Percentiles rank a stretch among this genome's conserved stretches.
phyloP scores from a whole-genome alignment of 2,797 vertebrate species.

The Mionectes olivaceus region DNA sequence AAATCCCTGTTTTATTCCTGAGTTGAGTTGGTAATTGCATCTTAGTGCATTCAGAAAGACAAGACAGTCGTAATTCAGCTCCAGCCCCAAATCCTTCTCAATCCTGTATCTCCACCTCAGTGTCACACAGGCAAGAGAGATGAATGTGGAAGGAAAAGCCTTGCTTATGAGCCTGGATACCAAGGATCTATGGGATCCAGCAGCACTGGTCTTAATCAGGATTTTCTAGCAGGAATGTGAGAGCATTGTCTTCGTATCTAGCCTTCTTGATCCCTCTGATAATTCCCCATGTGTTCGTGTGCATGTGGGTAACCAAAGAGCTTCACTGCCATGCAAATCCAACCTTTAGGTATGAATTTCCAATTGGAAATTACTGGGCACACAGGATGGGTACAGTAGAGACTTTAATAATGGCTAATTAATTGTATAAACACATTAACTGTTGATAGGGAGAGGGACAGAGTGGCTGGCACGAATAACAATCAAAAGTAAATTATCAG shows the following conservation, averaged over 20 bases:
- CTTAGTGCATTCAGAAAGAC: not conserved
- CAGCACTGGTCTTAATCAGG: not conserved
- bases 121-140: not conserved
- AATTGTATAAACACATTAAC: not conserved
- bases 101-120: not conserved
- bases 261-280: not conserved
- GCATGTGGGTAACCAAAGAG: not conserved
- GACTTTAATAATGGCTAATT: not conserved
- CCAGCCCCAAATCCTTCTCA: not conserved
- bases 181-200: not conserved
- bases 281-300: not conserved
- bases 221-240: not conserved
- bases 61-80: not conserved
- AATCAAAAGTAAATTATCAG: not conserved
- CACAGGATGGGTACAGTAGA: not conserved
- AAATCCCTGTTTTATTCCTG: not conserved
- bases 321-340: not conserved
- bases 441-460: not conserved
- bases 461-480: not conserved
- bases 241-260: not conserved
- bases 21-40: not conserved
- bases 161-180: not conserved
- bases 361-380: not conserved
- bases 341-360: not conserved
- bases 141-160: not conserved